A percentile compares a stretch with the other conserved stretches of the same genome.
Conservation (phyloP, 2,113 vertebrate genomes). For the Pseudorasbora parva region DNA sequence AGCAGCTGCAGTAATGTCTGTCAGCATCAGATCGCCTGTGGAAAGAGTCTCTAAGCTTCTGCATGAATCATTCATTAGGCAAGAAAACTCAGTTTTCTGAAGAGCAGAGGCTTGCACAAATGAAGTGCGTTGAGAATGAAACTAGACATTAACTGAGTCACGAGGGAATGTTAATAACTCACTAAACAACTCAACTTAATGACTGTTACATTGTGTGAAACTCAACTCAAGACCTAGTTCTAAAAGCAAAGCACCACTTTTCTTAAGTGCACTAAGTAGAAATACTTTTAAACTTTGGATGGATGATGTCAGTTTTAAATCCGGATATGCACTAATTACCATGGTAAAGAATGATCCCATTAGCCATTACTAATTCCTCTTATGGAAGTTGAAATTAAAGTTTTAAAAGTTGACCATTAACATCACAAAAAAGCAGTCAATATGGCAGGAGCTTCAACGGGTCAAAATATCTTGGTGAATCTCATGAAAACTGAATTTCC, state of each 20-base stretch:
- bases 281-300: neutral
- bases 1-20: slow-evolving; percentile 19
- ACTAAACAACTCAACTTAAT: neutral
- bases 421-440: no score
- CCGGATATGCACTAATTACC: neutral
- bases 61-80: slow-evolving; percentile 26
- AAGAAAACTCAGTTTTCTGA: neutral
- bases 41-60: slow-evolving; percentile 8
- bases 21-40: neutral
- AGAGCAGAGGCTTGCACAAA: neutral
- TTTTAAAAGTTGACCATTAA: no score
- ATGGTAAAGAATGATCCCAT: neutral
- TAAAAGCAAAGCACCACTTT: neutral
- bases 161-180: neutral
- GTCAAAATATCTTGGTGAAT: no score
- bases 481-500: neutral
- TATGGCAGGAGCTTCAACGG: no score
- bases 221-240: neutral
- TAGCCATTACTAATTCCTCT: neutral
- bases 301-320: neutral
- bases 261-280: slow-evolving; percentile 2
- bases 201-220: neutral
- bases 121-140: neutral
- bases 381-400: neutral
- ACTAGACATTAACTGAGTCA: neutral